Conservation (phyloP, 2,888 invertebrate species). For the Crematogaster levior region DNA sequence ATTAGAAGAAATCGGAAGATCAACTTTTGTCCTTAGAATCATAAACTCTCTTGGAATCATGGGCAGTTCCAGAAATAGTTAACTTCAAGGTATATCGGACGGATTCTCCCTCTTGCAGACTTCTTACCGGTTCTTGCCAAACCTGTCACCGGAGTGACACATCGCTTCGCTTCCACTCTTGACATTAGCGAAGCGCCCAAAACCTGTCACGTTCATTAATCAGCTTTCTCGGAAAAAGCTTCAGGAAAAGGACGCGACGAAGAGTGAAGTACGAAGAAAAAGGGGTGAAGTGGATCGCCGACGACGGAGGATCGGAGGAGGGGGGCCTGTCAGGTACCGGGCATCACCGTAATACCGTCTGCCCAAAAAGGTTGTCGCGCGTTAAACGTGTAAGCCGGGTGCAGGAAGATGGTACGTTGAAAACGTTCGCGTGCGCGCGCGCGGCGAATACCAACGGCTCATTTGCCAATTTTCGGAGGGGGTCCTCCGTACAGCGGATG, state of each 20-base stretch:
- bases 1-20: neutral
- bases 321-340: slow-evolving; percentile 40
- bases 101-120: neutral
- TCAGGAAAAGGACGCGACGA: slow-evolving; percentile 30
- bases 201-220: slow-evolving; percentile 67
- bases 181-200: slow-evolving; percentile 53
- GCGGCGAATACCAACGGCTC: slow-evolving; percentile 57
- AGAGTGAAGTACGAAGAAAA: slow-evolving; percentile 19
- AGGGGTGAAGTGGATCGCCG: slow-evolving; percentile 18
- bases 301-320: neutral
- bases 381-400: slow-evolving; percentile 33
- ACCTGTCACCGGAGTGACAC: slow-evolving; percentile 37
- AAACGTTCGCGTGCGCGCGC: too few species aligned
- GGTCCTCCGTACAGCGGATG: neutral
- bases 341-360: slow-evolving; percentile 46
- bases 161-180: slow-evolving; percentile 62
- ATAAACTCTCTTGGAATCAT: neutral
- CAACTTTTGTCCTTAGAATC: neutral
- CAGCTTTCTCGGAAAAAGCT: slow-evolving; percentile 41
- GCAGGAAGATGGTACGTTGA: slow-evolving; percentile 29
- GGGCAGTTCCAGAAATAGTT: slow-evolving; percentile 24
- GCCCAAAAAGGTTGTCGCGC: slow-evolving; percentile 55
- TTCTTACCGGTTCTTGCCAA: slow-evolving; percentile 4
- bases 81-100: neutral
- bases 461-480: slow-evolving; percentile 64